Evolutionary conservation across 2,113 vertebrate species (phyloP), one percentile per base, ranked within the genome.

Genomic region (Hippoglossus stenolepis): DNA sequence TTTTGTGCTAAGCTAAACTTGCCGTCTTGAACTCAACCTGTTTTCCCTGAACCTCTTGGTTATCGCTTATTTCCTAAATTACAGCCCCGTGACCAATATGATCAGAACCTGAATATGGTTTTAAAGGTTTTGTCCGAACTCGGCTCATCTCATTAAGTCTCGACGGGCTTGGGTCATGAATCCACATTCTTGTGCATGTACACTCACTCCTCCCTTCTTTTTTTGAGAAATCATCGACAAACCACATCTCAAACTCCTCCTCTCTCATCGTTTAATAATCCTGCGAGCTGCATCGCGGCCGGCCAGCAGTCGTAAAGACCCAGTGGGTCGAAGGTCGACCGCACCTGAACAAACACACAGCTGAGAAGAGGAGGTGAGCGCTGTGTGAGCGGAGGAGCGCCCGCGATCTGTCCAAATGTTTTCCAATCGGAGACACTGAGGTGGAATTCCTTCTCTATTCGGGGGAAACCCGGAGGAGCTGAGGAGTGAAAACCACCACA

Each of bases 321-420:
- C 90, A 84, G 74, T n/a, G 51, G 78, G 85, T 92, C 90, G 86
- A 92, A 92, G 45, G 90, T 93, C 91, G 68, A 80, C 86, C 93
- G 61, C 91, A 97, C 96, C 97, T 97, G 96, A 96, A 91, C 90
- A 98, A 97, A 98, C 95, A 97, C 66, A 51, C 83, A 64, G 90
- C 92, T 89, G 93, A 88, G 87, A 83, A 17, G 45, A 14, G 61
- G 77, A 88, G 84, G 77, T 76, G 78, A 67, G 65, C 18, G 28
- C 38, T 40, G 72, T 40, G 63, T 21, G 15, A 70, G 56, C 10
- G 0, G 24, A 72, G 38, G 57, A 76, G 38, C 66, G 28, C 24
- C 51, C 21, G 8, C n/a, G 1, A 73, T 58, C 63, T 15, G 70
- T 60, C 31, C 24, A 2, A 2, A 73, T 65, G 24, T 70, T 75